Base-by-base conservation (phyloP, 1,140 invertebrate genomes). In the Pseudomyrmex concolor region DNA sequence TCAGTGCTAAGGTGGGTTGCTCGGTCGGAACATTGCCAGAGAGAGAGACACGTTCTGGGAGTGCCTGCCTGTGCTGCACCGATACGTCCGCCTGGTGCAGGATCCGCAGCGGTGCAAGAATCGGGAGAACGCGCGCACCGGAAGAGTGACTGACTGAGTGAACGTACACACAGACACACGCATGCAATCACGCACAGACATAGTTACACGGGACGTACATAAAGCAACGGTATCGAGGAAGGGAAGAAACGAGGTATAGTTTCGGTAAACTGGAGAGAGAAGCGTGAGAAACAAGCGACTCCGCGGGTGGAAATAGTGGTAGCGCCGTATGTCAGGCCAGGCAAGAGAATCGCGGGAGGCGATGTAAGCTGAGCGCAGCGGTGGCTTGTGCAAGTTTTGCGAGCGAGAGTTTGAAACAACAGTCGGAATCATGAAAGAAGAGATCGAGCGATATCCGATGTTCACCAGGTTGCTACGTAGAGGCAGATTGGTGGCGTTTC, bases 1-100 rank as follows among this genome's bases (percentile, higher is more conserved):
- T 93, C 92, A 92, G 92, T 93, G 92, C 92, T 92, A 92, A 93
- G 93, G 89, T 91, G 92, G 92, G 92, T 92, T 92, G 92, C 92
- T 92, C 90, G 91, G 89, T 93, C 91, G 91, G 91, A 89, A 89
- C 92, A 92, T 91, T 92, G 91, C 90, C 92, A 91, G 91, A 93
- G 87, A 88, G 87, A 88, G 86, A 88, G 82, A 84, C 73, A 89
- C 86, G 88, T 85, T 72, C 92, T 92, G 92, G 92, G 91, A 92
- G 93, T 92, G 93, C 92, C 92, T 93, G 92, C 90, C 93, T 92
- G 34, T 34, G 86, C 86, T 86, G 87, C 87, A 88, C 83, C 68
- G 87, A 87, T 84, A 85, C 87, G 78, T 88, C 84, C 83, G 83
- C 86, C 78, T 85, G 87, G 80, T 89, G 87, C 85, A 81, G 80